Evolutionary conservation across 2,797 vertebrate species (phyloP), one percentile per base, ranked within the genome.

Genomic region (Halcyon smyrnensis): DNA sequence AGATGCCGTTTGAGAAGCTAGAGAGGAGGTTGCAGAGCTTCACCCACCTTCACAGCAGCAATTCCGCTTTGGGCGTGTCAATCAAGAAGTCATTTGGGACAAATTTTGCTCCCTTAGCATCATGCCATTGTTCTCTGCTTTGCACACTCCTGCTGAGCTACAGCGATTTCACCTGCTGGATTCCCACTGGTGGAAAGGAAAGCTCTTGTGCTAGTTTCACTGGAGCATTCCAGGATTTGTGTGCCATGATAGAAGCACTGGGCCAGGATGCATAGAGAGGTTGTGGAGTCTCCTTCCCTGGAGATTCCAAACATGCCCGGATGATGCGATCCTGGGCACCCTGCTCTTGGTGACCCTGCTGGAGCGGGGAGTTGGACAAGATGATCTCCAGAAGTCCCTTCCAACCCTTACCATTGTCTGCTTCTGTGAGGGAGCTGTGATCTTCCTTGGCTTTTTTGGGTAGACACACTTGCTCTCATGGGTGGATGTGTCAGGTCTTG

Each of bases 171-270:
- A 16, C 32, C 24, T 34, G 69, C 4, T 3, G 20, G 7, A 7
- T 46, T 84, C 43, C 27, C 36, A 64, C 23, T 36, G 20, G 50
- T 57, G 46, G 53, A 51, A 53, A 24, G 1, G 4, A 28, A 89
- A 57, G 57, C 50, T 70, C 21, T 70, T 8, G 36, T 43, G 23
- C 57, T 69, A 50, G 27, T 57, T 70, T 63, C 43, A 28, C 32
- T 70, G 23, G 43, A 23, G 48, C 2, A 0, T 24, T 43, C 48
- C 54, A 63, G 64, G 56, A 56, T 36, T 62, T 1, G 0, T 36
- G 41, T 6, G 6, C 63, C 3, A 0, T 34, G 39, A 13, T 11
- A 12, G 62, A 64, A 53, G 51, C 51, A 28, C 28, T 53, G 28
- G 28, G 7, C 51, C 16, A 53, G 51, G 51, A 28, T 53, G 51